Conservation (phyloP, 2,797 vertebrate genomes). For the Parauchenoglanis punctatus region DNA sequence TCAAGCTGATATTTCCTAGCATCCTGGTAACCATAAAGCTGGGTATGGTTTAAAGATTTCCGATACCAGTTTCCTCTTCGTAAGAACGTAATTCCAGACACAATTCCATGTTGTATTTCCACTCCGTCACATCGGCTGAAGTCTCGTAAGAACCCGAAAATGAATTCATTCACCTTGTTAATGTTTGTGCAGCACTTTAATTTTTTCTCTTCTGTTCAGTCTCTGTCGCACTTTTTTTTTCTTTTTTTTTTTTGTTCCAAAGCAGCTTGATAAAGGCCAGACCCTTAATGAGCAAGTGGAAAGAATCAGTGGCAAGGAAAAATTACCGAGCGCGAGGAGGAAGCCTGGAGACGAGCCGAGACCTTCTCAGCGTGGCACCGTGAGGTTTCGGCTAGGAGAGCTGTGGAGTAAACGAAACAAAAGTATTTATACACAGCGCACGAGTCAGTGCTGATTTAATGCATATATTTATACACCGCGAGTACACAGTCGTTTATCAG, state of each 20-base stretch:
- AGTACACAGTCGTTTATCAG: neutral
- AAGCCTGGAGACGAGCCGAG: slow-evolving; percentile 10
- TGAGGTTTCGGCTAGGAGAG: neutral
- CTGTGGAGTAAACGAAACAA: neutral
- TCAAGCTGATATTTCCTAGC: neutral
- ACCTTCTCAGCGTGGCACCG: neutral
- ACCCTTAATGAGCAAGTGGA: slow-evolving; percentile 16
- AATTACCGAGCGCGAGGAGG: neutral
- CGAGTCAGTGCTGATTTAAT: neutral
- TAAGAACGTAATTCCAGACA: neutral
- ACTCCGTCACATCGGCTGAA: no score
- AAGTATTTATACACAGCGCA: neutral
- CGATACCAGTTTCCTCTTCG: neutral
- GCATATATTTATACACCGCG: neutral
- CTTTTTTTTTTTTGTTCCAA: neutral
- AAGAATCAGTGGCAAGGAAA: neutral
- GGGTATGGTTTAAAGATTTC: neutral
- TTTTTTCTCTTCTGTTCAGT: neutral
- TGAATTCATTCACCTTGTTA: neutral
- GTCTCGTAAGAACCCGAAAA: neutral
- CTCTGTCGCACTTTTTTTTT: neutral
- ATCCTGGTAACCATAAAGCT: neutral
- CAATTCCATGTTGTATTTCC: no score
- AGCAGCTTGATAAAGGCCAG: slow-evolving; percentile 24
- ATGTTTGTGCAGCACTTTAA: neutral